Base-by-base conservation (phyloP, 2,797 vertebrate species). In the Phrynocephalus vlangalii region DNA sequence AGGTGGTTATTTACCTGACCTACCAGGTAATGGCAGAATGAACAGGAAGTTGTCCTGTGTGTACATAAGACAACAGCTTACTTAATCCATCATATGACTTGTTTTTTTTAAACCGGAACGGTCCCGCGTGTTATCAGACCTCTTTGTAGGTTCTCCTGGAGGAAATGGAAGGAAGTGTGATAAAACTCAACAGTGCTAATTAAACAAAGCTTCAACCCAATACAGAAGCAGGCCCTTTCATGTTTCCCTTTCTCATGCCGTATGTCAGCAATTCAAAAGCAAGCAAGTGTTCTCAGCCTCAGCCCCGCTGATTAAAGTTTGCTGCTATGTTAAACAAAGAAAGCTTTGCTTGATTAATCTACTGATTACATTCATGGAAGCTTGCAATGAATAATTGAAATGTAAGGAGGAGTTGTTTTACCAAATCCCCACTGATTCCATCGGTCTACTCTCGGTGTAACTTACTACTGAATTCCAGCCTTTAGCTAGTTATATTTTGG, bases 341-440 rank as follows among this genome's bases (percentile, higher is more conserved):
- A 68, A 48, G 81, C 24, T 50, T 82, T 82, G 44, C 33, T 44
- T 82, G 63, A 82, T 67, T 30, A 82, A 82, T 44, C 63, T 82
- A 67, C 33, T 82, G 60, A 66, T 38, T 50, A 70, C 33, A 82
- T 70, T 15, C 1, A 15, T 66, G 22, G 68, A 82, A 48, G 44
- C 15, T 48, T 71, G 44, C 44, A 71, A 9, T 56, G 10, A 56
- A 56, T 56, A 1, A 56, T 9, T 56, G 52, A 13, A 56, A 56
- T 11, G 9, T 56, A 56, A 56, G 52, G 52, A 56, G 52, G 11
- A 15, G 2, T 56, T 56, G 52, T 9, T 13, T 56, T 13, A 56
- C 52, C 52, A 8, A 56, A 56, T 56, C 52, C 52, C 52, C 52
- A 56, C 52, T 56, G 52, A 56, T 56, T 56, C 52, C 9, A 13